A percentile compares a stretch with the other conserved stretches of the same genome.
Conservation (phyloP, 1,140 invertebrate genomes). For the Ceratosolen fusciceps region DNA sequence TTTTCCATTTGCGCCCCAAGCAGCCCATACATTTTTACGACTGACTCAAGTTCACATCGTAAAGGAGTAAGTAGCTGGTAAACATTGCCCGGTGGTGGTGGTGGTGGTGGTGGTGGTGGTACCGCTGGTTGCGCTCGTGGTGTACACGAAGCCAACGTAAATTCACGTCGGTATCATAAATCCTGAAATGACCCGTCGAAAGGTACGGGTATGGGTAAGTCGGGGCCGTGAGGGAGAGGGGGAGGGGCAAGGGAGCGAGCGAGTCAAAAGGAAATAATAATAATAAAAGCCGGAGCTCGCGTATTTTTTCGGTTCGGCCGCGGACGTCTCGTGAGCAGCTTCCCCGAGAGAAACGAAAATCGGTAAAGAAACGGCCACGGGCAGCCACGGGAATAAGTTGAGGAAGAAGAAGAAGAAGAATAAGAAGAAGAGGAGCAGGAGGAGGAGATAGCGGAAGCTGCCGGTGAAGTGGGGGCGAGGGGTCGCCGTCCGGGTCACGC, state of each 20-base stretch:
- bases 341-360: constrained; percentile 2
- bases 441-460: background rate
- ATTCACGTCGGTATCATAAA: background rate
- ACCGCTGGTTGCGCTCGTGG: too few relatives aligned
- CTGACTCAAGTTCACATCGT: too few relatives aligned
- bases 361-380: background rate
- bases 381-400: background rate
- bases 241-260: too few relatives aligned
- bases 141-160: background rate
- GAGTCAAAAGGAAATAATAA: background rate
- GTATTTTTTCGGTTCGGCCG: background rate
- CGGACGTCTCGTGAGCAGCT: background rate
- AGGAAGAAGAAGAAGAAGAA: too few relatives aligned
- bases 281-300: background rate
- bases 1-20: background rate
- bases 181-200: background rate
- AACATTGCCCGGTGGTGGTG: too few relatives aligned
- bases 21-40: background rate
- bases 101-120: too few relatives aligned
- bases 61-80: background rate
- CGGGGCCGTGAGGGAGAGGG: too few relatives aligned
- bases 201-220: too few relatives aligned
- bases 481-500: background rate
- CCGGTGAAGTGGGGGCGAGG: background rate
- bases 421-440: too few relatives aligned